Conservation (phyloP, 1,140 invertebrate species). For the Drosophila kanapiae region DNA sequence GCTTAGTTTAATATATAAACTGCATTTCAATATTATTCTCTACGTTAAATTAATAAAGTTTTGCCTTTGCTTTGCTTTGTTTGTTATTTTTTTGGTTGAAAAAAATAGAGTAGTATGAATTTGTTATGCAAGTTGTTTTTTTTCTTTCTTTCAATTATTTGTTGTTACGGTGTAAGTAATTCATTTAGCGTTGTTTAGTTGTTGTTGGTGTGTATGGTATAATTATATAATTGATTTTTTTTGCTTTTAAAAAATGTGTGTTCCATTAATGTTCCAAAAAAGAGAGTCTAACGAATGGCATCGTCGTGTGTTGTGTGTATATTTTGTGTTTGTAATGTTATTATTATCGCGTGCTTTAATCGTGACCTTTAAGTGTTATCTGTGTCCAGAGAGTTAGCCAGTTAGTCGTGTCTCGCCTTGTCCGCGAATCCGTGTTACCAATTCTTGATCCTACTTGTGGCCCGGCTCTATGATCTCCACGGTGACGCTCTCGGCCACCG, state of each 20-base stretch:
- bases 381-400: constrained; percentile 48
- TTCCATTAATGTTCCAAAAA: constrained; percentile 67
- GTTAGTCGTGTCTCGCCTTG: constrained; percentile 24
- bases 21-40: constrained; percentile 69
- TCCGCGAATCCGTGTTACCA: not conserved
- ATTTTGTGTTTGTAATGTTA: constrained; percentile 14
- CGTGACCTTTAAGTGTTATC: constrained; percentile 56
- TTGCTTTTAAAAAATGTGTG: constrained; percentile 46
- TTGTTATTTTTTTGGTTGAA: constrained; percentile 70
- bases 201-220: constrained; percentile 48
- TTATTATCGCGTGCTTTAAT: constrained; percentile 73
- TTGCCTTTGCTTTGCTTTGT: constrained; percentile 27
- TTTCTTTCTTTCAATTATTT: constrained; percentile 75
- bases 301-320: constrained; percentile 21
- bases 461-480: constrained; percentile 82
- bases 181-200: constrained; percentile 70
- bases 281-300: constrained; percentile 67
- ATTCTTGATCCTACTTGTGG: constrained; percentile 40
- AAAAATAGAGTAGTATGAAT: constrained; percentile 83
- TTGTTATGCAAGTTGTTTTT: constrained; percentile 85
- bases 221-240: constrained; percentile 44
- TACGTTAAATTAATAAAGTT: constrained; percentile 63
- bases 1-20: constrained; percentile 53
- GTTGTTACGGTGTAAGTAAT: constrained; percentile 78
- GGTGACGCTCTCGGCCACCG: constrained; percentile 82